Conservation (phyloP, 2,888 invertebrate species). For the Sepioteuthis lessoniana region DNA sequence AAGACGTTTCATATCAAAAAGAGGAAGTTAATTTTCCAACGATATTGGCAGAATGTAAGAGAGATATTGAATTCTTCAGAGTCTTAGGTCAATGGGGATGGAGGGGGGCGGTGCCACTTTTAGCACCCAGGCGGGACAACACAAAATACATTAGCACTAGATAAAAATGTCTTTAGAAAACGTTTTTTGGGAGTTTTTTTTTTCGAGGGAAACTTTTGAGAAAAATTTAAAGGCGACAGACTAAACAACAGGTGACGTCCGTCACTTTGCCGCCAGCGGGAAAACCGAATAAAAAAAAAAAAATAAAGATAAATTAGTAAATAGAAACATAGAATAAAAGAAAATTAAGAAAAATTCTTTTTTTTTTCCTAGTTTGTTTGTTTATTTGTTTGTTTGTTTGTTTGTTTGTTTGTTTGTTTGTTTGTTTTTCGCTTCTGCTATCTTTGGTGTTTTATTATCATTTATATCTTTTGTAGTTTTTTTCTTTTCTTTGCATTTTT, state of each 20-base stretch:
- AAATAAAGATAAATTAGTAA: neutral
- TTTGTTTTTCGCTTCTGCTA: neutral
- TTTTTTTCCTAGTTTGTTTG: too few relatives aligned
- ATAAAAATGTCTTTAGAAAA: neutral
- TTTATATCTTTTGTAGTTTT: neutral
- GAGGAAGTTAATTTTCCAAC: neutral
- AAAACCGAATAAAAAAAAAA: neutral
- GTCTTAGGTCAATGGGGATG: too few relatives aligned
- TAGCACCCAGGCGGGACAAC: neutral
- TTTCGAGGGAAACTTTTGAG: neutral
- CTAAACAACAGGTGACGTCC: neutral
- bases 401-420: neutral
- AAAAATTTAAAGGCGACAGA: neutral
- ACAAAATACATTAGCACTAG: neutral
- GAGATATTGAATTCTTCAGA: neutral
- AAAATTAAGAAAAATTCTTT: too few relatives aligned
- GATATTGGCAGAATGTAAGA: neutral
- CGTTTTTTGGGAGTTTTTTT: neutral
- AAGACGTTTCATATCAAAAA: neutral
- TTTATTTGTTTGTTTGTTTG: neutral
- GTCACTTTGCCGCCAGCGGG: neutral
- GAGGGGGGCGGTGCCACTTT: neutral
- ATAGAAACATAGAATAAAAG: too few relatives aligned
- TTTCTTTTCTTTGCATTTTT: too few relatives aligned
- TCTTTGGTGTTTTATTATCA: neutral